These are phyloP conservation scores for Steinernema feltiae DNA, from an alignment of 1,140 invertebrate species.

Conservation along the genomic window DNA sequence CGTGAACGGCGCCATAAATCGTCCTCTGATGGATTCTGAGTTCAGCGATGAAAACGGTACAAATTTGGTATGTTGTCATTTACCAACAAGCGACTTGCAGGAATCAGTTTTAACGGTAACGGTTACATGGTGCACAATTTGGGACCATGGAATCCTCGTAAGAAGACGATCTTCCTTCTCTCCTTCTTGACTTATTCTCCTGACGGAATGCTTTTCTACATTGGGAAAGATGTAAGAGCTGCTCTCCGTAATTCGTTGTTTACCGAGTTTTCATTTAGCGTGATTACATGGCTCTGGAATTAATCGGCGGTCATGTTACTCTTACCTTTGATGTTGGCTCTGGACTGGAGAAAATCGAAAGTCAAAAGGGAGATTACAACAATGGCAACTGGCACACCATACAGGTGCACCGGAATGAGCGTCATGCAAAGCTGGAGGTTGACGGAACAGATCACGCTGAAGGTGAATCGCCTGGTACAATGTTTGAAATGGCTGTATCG, in stretches of 20 bases:
- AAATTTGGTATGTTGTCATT: not conserved
- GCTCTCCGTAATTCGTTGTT: too few species aligned
- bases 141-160: slow-evolving; percentile 61
- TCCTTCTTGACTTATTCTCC: slow-evolving; percentile 78
- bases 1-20: slow-evolving; percentile 68
- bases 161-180: slow-evolving; percentile 66
- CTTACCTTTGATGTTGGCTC: slow-evolving; percentile 61
- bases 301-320: slow-evolving; percentile 70
- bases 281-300: slow-evolving; percentile 76
- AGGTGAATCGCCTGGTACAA: slow-evolving; percentile 58
- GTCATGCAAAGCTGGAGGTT: slow-evolving; percentile 47
- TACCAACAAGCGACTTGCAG: slow-evolving; percentile 18
- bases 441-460: slow-evolving; percentile 44
- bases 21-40: slow-evolving; percentile 34
- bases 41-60: slow-evolving; percentile 28
- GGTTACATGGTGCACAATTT: slow-evolving; percentile 71
- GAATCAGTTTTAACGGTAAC: slow-evolving; percentile 71
- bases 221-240: slow-evolving; percentile 64
- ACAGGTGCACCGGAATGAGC: slow-evolving; percentile 35
- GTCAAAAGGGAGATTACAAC: slow-evolving; percentile 43
- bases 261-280: slow-evolving; percentile 53
- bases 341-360: slow-evolving; percentile 41
- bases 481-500: slow-evolving; percentile 62
- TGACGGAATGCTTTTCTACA: slow-evolving; percentile 79
- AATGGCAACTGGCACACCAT: slow-evolving; percentile 56